Evolutionary conservation across 2,888 invertebrate species (phyloP), one percentile per base, ranked within the genome.

Genomic region (Orgyia antiqua): DNA sequence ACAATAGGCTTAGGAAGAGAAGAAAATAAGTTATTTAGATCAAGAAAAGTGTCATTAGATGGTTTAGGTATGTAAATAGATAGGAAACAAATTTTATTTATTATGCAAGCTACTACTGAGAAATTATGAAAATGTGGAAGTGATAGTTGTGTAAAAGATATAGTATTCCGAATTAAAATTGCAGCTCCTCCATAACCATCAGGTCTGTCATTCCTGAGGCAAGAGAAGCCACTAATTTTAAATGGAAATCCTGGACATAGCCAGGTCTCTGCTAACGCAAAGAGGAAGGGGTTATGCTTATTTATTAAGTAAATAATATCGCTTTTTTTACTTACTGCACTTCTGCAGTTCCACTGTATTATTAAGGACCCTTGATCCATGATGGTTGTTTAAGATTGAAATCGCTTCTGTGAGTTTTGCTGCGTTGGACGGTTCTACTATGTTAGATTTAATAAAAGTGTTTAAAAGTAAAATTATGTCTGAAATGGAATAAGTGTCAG

Each of bases 161-260:
- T 8, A 5, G 19, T 8, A 7, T 19, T 19, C 8, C n/a, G 6
- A 19, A 19, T 19, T 5, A 19, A n/a, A 19, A 19, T 5, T 12
- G 19, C 19, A 19, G 19, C 19, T 19, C 19, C 19, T 8, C 7
- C 7, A 19, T 19, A 19, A 19, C 19, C 19, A 19, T 19, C 19
- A 19, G 4, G n/a, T 2, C 27, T 13, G n/a, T 27, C 27, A 18
- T 27, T 18, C 18, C 27, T 10, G 3, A 27, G 27, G 8, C 27
- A 27, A 8, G 4, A 10, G 19, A n/a, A 27, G 3, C 11, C 19
- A 4, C 12, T 19, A 2, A 19, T n/a, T 10, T 10, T 8, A 21
- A 9, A 24, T 4, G 2, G 24, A 7, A 13, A 9, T 4, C 21
- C 21, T 10, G 21, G 21, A 9, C 9, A 9, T 4, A 24, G 10